Conservation (phyloP, 1,140 invertebrate species). For the Anoplolepis gracilipes region DNA sequence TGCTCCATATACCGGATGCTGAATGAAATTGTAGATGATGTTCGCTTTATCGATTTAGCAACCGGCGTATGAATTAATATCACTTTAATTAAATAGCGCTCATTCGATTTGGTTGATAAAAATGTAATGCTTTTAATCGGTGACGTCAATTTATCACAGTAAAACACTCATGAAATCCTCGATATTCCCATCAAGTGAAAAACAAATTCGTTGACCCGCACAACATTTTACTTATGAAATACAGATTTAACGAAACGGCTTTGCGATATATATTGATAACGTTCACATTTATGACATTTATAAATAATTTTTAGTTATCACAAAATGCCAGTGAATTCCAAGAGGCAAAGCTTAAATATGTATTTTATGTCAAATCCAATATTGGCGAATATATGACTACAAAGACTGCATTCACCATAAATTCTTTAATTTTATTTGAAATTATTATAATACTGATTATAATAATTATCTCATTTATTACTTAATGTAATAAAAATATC, state of each 20-base stretch:
- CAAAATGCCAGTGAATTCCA: background rate
- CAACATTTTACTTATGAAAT: conserved; percentile 54
- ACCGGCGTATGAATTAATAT: conserved; percentile 48
- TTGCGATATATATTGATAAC: conserved; percentile 40
- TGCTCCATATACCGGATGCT: background rate
- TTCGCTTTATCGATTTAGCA: conserved; percentile 22
- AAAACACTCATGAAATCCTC: conserved; percentile 46
- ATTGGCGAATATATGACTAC: background rate
- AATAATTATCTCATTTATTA: background rate
- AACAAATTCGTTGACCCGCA: conserved; percentile 46
- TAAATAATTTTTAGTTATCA: conserved; percentile 53
- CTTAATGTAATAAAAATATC: background rate
- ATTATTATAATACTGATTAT: background rate
- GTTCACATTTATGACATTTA: conserved; percentile 36
- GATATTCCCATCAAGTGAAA: conserved; percentile 46
- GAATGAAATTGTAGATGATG: conserved; percentile 18
- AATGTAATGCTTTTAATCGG: conserved; percentile 59
- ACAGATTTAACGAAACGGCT: conserved; percentile 45
- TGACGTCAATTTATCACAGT: conserved; percentile 53
- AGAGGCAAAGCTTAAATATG: background rate
- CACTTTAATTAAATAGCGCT: conserved; percentile 50
- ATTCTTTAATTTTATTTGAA: background rate
- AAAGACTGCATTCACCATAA: background rate
- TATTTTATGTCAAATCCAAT: conserved; percentile 13
- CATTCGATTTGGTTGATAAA: conserved; percentile 41